Evolutionary conservation across 1,140 invertebrate species (phyloP).

Genomic region (Drosophila bocqueti): DNA sequence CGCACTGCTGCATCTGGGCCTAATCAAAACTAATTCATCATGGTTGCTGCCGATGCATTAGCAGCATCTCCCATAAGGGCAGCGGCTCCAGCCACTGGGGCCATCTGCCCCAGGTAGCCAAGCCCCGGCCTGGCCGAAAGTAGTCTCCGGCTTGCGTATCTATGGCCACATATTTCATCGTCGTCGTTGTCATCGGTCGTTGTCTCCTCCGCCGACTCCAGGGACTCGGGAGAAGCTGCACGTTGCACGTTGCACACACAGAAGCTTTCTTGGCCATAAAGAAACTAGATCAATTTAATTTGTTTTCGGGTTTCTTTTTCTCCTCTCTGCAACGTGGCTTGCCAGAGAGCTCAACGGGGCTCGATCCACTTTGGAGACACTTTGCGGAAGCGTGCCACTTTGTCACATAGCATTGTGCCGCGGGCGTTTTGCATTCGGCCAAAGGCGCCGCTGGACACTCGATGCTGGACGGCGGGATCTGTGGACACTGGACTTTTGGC

Average conservation of each 20-base stretch:
- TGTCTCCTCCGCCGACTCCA: slow-evolving; percentile 35
- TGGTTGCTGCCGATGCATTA: slow-evolving; percentile 79
- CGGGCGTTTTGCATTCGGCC: slow-evolving; percentile 67
- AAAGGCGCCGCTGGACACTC: slow-evolving; percentile 66
- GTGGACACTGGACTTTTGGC: background rate
- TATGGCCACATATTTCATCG: slow-evolving; percentile 80
- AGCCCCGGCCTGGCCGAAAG: slow-evolving; percentile 33
- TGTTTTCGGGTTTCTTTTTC: slow-evolving; percentile 66
- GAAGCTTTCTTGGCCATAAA: slow-evolving; percentile 80
- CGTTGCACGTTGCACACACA: slow-evolving; percentile 67
- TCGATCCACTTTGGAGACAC: slow-evolving; percentile 66
- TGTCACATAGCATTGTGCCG: slow-evolving; percentile 78
- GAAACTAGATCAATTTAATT: slow-evolving; percentile 83
- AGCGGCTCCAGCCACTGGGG: slow-evolving; percentile 7
- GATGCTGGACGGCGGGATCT: slow-evolving; percentile 19
- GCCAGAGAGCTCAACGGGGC: background rate
- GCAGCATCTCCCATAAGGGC: slow-evolving; percentile 45
- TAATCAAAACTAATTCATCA: slow-evolving; percentile 84
- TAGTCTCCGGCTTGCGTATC: slow-evolving; percentile 58
- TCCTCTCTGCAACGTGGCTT: background rate
- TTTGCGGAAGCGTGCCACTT: slow-evolving; percentile 81
- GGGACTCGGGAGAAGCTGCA: background rate
- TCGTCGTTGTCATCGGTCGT: slow-evolving; percentile 47
- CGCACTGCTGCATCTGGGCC: slow-evolving; percentile 25
- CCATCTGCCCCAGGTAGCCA: slow-evolving; percentile 13